Conservation (phyloP, 2,888 invertebrate genomes). For the Aleiodes testaceus region DNA sequence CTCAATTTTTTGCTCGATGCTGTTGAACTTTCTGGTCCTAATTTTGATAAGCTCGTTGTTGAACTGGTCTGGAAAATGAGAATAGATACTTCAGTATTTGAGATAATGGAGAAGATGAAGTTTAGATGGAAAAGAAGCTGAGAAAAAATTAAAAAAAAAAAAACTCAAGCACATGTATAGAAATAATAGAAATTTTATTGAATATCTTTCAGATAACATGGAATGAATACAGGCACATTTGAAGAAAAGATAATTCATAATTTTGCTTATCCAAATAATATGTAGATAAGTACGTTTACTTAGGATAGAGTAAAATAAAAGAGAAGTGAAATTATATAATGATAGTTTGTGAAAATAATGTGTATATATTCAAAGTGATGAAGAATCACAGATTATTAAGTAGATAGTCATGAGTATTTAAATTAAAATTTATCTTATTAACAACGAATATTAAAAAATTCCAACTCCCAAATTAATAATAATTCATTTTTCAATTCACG, state of each 20-base stretch:
- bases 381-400: no score
- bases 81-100: constrained; percentile 8
- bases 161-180: constrained; percentile 62
- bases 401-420: no score
- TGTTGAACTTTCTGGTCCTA: constrained; percentile 47
- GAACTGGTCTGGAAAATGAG: constrained; percentile 50
- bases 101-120: constrained; percentile 26
- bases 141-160: constrained; percentile 54
- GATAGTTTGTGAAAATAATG: no score
- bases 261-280: neutral
- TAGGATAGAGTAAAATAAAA: constrained; percentile 11
- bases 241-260: constrained; percentile 27
- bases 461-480: neutral
- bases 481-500: no score
- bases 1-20: constrained; percentile 52
- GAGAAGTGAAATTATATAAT: neutral
- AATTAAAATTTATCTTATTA: neutral
- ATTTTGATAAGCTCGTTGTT: constrained; percentile 48
- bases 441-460: neutral
- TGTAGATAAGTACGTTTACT: neutral
- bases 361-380: no score
- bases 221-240: constrained; percentile 64
- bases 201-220: constrained; percentile 63
- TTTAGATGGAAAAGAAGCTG: constrained; percentile 22
- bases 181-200: constrained; percentile 70